These are phyloP conservation scores for Puntigrus tetrazona DNA, from an alignment of 2,113 vertebrate species.

Conservation along the genomic window DNA sequence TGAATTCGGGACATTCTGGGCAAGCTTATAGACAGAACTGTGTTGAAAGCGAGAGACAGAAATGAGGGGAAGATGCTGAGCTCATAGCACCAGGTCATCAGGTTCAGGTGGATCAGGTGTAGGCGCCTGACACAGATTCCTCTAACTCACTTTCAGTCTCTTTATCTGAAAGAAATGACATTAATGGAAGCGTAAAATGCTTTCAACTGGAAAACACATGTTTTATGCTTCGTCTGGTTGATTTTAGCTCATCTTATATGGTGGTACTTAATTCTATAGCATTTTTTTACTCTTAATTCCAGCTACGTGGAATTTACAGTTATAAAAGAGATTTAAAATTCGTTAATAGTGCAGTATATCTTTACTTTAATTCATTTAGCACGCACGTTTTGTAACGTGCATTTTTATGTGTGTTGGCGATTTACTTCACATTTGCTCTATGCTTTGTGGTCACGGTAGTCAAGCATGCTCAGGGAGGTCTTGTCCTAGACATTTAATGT, in stretches of 20 bases:
- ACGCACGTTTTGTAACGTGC: neutral
- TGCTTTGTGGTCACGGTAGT: neutral
- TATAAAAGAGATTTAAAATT: neutral
- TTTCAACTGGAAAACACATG: neutral
- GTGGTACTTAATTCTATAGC: neutral
- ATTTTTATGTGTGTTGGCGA: neutral
- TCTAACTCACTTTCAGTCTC: neutral
- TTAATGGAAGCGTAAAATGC: neutral
- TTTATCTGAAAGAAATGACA: slow-evolving; percentile 12
- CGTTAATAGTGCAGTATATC: neutral
- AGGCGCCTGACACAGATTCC: neutral
- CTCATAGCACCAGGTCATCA: slow-evolving; percentile 18
- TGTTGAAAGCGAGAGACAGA: neutral
- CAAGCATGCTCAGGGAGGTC: neutral
- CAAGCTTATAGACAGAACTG: neutral
- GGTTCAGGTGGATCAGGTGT: neutral
- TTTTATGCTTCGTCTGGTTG: slow-evolving; percentile 17
- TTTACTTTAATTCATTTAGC: neutral
- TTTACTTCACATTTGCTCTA: neutral
- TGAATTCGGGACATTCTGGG: neutral
- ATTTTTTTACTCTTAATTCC: neutral
- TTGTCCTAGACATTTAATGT: slow-evolving; percentile 6
- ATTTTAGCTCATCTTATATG: slow-evolving; percentile 22
- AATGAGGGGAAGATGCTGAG: slow-evolving; percentile 32
- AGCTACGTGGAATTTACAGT: neutral